Conservation (phyloP, 2,113 vertebrate species). For the Zosterops japonicus region DNA sequence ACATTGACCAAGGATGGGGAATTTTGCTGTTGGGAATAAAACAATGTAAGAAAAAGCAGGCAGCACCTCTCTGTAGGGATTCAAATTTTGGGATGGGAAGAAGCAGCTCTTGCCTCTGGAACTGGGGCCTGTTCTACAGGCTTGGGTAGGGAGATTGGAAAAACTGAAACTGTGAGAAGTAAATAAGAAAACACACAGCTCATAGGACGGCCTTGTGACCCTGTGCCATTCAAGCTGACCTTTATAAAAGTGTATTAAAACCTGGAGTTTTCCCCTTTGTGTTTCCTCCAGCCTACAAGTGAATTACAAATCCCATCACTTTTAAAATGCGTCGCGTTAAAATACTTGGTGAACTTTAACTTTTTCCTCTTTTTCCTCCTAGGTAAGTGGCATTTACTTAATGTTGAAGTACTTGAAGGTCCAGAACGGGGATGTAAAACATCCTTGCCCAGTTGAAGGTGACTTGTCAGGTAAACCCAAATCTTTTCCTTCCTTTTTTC, state of each 20-base stretch:
- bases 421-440: constrained; percentile 15
- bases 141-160: neutral
- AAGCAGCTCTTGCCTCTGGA: neutral
- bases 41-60: neutral
- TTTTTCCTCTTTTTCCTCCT: constrained; percentile 15
- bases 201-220: neutral
- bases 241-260: constrained; percentile 53
- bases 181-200: neutral
- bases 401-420: constrained; percentile 54
- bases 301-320: constrained; percentile 21
- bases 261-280: neutral
- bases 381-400: constrained; percentile 78
- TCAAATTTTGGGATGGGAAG: neutral
- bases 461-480: constrained; percentile 42
- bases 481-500: neutral
- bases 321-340: neutral
- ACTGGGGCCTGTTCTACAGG: neutral
- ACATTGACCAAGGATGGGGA: neutral
- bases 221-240: constrained; percentile 26
- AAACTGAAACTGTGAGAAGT: neutral
- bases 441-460: neutral
- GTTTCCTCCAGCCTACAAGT: neutral
- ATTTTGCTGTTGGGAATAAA: neutral
- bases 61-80: neutral
- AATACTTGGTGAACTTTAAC: constrained; percentile 36